Percentiles rank a stretch among this genome's conserved stretches.
These are phyloP conservation scores for Drosophila pegasa DNA, from an alignment of 2,888 invertebrate genomes.

Conservation along the genomic window DNA sequence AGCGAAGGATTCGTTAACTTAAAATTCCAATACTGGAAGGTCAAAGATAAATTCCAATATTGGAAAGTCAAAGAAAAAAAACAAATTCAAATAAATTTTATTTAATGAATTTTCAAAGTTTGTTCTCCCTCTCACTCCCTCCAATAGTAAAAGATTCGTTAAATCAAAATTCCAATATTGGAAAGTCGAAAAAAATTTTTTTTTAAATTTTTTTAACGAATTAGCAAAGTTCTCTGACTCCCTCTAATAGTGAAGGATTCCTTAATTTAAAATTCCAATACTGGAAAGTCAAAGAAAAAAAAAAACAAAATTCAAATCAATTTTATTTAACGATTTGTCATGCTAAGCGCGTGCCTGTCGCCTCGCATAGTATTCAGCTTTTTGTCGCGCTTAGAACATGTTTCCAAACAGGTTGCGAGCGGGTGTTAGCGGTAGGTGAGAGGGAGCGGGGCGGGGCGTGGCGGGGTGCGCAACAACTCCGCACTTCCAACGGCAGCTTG, in stretches of 20 bases:
- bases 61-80: slow-evolving; percentile 21
- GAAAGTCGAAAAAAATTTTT: neutral
- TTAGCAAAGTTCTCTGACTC: neutral
- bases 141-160: neutral
- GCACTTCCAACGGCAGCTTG: slow-evolving; percentile 63
- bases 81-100: neutral
- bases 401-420: slow-evolving; percentile 14
- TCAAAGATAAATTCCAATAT: slow-evolving; percentile 22
- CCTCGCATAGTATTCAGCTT: slow-evolving; percentile 42
- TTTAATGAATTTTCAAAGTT: too few species aligned
- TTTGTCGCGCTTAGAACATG: slow-evolving; percentile 5
- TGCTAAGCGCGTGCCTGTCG: slow-evolving; percentile 55
- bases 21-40: slow-evolving; percentile 27
- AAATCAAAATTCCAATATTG: slow-evolving; percentile 17
- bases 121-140: neutral
- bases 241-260: neutral
- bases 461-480: neutral
- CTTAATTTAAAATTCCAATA: slow-evolving; percentile 9
- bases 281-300: slow-evolving; percentile 25
- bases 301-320: slow-evolving; percentile 1
- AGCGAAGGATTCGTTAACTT: neutral
- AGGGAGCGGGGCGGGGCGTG: neutral
- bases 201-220: too few species aligned
- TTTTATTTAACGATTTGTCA: slow-evolving; percentile 42
- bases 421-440: neutral